Base-by-base conservation (phyloP, 2,888 invertebrate genomes). In the Lochmaea crataegi region DNA sequence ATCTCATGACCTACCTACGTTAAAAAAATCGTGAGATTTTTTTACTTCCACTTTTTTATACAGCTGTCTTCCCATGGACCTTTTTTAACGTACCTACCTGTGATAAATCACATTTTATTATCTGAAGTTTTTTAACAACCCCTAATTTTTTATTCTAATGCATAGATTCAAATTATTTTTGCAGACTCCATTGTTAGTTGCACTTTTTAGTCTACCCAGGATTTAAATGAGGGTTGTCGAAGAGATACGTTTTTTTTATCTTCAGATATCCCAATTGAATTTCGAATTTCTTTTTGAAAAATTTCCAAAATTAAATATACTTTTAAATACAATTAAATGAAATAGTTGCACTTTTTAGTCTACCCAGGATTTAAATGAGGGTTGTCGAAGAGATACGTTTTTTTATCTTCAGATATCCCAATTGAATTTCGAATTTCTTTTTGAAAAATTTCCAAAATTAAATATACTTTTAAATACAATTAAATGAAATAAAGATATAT, bases 91-190 rank as follows among this genome's bases (percentile, higher is more conserved):
- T 67, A 76, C 69, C 68, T 75, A 75, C 73, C 74, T 75, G 76
- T 75, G 67, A 76, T 79, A 79, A 75, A 79, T 79, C 77, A 75
- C 65, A 66, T 75, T 76, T 69, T 75, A 77, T 78, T 77, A 76
- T 73, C 71, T 65, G 72, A 56, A 56, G 51, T 75, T 78, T 77
- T 78, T 77, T 73, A 76, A 74, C 77, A 73, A 72, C 74, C 75
- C 75, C 60, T 68, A 26, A 68, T 68, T 68, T 68, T 65, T 60
- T 53, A 71, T 75, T 71, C 72, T 71, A 74, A 76, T 75, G 71
- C 48, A 70, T 60, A 75, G 76, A 85, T 84, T 84, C 83, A 80
- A 82, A 84, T 84, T 82, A 82, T 83, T 83, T 80, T 81, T 80
- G 81, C 80, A 71, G 80, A 75, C 38, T 68, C 58, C 16, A 53